Percentiles rank a stretch among this genome's conserved stretches.
phyloP scores from a whole-genome alignment of 2,888 invertebrate genomes.

The Blastobasis lacticolella region DNA sequence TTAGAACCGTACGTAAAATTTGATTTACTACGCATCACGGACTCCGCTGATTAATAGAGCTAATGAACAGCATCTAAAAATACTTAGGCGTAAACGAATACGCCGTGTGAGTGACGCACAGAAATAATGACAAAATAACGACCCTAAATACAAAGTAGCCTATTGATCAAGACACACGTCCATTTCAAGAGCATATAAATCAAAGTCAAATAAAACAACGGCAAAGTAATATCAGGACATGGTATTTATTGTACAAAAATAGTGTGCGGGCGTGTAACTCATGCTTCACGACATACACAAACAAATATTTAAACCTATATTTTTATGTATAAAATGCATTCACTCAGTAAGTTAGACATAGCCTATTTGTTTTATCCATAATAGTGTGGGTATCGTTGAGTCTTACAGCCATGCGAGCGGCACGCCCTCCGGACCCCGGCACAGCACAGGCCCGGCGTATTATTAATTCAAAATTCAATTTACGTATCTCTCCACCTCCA shows the following conservation, averaged over 20 bases:
- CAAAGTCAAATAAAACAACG: constrained; percentile 57
- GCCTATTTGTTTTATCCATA: constrained; percentile 55
- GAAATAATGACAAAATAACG: too few species aligned
- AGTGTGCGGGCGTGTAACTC: constrained; percentile 72
- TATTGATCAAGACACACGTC: background rate
- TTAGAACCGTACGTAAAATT: too few species aligned
- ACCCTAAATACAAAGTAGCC: background rate
- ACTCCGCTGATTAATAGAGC: too few species aligned
- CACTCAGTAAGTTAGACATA: constrained; percentile 69
- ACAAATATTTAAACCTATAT: constrained; percentile 63
- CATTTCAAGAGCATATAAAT: constrained; percentile 10
- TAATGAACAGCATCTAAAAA: too few species aligned
- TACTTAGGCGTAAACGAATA: too few species aligned
- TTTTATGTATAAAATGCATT: constrained; percentile 71
- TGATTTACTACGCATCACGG: too few species aligned
- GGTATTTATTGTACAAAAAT: constrained; percentile 75
- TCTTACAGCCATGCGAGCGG: constrained; percentile 57
- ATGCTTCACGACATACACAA: constrained; percentile 68
- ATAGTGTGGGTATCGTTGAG: constrained; percentile 64
- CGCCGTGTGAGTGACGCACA: too few species aligned
- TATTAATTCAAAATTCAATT: constrained; percentile 21
- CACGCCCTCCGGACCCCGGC: constrained; percentile 46
- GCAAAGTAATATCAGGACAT: constrained; percentile 54
- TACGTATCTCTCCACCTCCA: constrained; percentile 12
- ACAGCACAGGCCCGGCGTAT: constrained; percentile 36